Evolutionary conservation across 2,888 invertebrate genomes (phyloP).

Genomic region (Actias luna): DNA sequence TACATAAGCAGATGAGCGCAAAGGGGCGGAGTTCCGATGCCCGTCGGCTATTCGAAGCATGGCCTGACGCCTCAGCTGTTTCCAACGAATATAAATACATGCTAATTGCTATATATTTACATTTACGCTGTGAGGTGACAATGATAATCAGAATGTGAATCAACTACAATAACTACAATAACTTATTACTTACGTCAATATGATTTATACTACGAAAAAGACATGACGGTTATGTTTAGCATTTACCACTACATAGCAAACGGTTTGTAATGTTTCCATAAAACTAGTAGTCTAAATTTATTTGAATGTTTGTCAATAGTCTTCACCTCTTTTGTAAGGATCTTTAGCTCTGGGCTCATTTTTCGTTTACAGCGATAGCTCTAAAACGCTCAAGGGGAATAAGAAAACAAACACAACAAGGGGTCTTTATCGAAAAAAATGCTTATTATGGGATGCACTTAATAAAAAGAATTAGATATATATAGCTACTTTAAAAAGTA

Average conservation of each 20-base stretch:
- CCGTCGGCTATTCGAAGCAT: conserved; percentile 53
- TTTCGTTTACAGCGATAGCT: not conserved
- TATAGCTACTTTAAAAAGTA: not conserved
- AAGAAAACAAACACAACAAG: not conserved
- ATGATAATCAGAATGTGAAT: not conserved
- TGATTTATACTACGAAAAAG: not conserved
- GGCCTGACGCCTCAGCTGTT: conserved; percentile 58
- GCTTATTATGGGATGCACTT: not conserved
- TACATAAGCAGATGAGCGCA: conserved; percentile 53
- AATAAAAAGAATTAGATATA: not conserved
- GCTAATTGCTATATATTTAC: not conserved
- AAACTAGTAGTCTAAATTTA: not conserved
- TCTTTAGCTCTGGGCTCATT: not conserved
- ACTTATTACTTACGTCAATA: not conserved
- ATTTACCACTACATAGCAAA: not conserved
- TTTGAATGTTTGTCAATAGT: not conserved
- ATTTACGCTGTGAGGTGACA: not conserved
- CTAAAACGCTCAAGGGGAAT: not conserved
- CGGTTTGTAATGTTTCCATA: not conserved
- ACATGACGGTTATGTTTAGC: not conserved
- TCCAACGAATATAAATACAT: conserved; percentile 21
- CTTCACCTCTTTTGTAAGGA: not conserved
- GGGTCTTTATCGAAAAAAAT: not conserved
- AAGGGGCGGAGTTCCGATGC: conserved; percentile 40
- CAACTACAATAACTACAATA: not conserved